Percentiles rank a stretch among this genome's conserved stretches.
phyloP scores from a whole-genome alignment of 2,888 invertebrate species.

The Epirrita christyi region DNA sequence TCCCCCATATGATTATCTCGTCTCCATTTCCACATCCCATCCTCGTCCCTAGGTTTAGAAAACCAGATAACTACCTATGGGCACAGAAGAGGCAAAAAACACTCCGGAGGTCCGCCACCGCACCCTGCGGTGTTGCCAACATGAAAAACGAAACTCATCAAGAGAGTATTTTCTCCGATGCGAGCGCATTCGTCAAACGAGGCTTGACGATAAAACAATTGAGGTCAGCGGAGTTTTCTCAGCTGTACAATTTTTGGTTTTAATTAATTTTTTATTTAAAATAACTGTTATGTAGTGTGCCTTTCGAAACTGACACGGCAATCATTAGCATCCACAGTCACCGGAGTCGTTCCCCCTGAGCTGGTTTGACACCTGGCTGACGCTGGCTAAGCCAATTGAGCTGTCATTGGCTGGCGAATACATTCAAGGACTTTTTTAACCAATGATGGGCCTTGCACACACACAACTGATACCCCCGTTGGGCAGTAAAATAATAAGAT shows the following conservation, averaged over 20 bases:
- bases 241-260: conserved; percentile 73
- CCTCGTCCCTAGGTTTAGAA: conserved; percentile 77
- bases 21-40: conserved; percentile 60
- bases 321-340: conserved; percentile 54
- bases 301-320: conserved; percentile 76
- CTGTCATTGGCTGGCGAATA: too few species aligned
- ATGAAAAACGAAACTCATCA: conserved; percentile 66
- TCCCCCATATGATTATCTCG: conserved; percentile 27
- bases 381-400: too few species aligned
- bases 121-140: conserved; percentile 69
- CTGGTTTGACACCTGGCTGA: background rate
- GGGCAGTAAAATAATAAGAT: too few species aligned
- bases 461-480: too few species aligned
- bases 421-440: too few species aligned
- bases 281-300: conserved; percentile 74
- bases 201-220: conserved; percentile 82
- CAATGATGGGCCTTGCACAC: too few species aligned
- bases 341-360: conserved; percentile 29
- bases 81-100: conserved; percentile 62
- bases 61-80: conserved; percentile 81
- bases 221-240: conserved; percentile 81
- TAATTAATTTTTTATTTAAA: conserved; percentile 40
- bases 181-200: conserved; percentile 79
- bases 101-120: conserved; percentile 76
- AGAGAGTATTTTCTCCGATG: conserved; percentile 78